phyloP scores from a whole-genome alignment of 2,113 vertebrate genomes.

The Atrichornis clamosus region DNA sequence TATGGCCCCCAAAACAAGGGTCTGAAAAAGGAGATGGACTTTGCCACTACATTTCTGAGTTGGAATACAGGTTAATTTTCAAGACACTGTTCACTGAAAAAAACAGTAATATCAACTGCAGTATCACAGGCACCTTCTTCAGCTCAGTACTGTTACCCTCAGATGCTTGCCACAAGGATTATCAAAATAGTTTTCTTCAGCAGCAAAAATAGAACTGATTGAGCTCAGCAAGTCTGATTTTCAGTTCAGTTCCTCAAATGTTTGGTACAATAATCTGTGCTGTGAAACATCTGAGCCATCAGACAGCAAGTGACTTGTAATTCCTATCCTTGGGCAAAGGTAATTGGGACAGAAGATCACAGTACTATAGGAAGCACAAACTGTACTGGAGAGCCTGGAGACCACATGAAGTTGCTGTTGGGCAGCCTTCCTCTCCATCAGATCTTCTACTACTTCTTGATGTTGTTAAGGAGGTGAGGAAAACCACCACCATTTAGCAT shows the following conservation, averaged over 20 bases:
- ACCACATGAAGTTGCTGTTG: not conserved
- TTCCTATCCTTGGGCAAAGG: not conserved
- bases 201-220: not conserved
- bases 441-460: not conserved
- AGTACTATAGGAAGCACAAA: not conserved
- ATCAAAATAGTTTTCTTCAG: not conserved
- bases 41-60: not conserved
- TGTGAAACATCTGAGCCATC: not conserved
- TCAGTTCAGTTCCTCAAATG: not conserved
- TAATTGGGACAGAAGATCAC: not conserved
- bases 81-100: not conserved
- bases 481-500: not conserved
- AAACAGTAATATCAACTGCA: not conserved
- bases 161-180: not conserved
- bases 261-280: not conserved
- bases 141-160: not conserved
- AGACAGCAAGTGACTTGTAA: not conserved
- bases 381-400: not conserved
- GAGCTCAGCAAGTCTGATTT: not conserved
- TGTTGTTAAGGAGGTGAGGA: not conserved
- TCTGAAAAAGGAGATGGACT: not conserved
- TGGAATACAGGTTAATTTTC: not conserved
- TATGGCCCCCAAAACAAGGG: not conserved
- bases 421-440: not conserved
- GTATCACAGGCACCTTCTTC: not conserved